Evolutionary conservation across 2,888 invertebrate species (phyloP).

Genomic region (Diabrotica balteata): DNA sequence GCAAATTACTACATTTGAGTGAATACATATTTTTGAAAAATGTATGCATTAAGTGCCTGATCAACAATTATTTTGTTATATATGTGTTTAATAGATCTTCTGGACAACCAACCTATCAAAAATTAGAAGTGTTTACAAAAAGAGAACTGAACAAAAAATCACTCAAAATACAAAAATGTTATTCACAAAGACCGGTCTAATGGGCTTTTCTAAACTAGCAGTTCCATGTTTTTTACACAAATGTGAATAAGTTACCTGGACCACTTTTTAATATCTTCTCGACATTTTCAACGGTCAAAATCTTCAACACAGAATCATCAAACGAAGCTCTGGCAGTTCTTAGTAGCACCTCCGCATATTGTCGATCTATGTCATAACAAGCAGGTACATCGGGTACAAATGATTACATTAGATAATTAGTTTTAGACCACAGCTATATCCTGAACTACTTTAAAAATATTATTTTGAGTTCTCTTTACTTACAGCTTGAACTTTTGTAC

Average conservation of each 20-base stretch:
- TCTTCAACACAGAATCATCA: slow-evolving; percentile 48
- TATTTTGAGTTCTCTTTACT: no score
- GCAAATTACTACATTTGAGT: no score
- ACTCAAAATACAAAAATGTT: slow-evolving; percentile 21
- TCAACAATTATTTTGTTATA: no score
- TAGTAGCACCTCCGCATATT: slow-evolving; percentile 46
- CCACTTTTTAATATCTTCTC: slow-evolving; percentile 33
- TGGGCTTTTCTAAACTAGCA: slow-evolving; percentile 30
- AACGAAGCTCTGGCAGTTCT: slow-evolving; percentile 50
- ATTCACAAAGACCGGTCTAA: slow-evolving; percentile 40
- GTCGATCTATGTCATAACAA: slow-evolving; percentile 48
- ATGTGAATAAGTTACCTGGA: slow-evolving; percentile 28
- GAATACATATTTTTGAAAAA: no score
- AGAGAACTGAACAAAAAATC: slow-evolving; percentile 17
- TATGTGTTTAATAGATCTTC: not conserved
- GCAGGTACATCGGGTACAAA: slow-evolving; percentile 20
- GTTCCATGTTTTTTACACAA: slow-evolving; percentile 23
- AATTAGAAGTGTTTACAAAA: slow-evolving; percentile 1
- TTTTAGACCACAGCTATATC: not conserved
- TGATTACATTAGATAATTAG: not conserved
- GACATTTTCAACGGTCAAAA: slow-evolving; percentile 44
- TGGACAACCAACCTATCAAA: slow-evolving; percentile 5
- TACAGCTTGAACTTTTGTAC: no score
- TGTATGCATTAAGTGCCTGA: no score
- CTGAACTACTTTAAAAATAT: no score